These are phyloP conservation scores for Rhagonycha fulva DNA, from an alignment of 2,888 invertebrate genomes.

Conservation along the genomic window DNA sequence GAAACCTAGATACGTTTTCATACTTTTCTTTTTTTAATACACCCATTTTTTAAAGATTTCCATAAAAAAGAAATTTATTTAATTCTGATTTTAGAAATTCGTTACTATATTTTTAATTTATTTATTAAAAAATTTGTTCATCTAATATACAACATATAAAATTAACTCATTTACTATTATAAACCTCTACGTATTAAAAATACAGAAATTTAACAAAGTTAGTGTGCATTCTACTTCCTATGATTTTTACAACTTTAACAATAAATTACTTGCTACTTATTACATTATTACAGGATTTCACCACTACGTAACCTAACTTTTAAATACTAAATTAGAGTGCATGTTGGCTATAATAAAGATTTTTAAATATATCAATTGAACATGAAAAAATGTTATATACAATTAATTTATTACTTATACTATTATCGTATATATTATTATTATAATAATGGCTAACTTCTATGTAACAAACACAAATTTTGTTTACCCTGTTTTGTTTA, in stretches of 20 bases:
- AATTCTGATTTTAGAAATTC: not conserved
- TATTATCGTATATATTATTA: not conserved
- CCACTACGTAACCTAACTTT: not conserved
- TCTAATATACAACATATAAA: conserved; percentile 26
- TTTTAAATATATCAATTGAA: not conserved
- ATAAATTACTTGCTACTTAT: conserved; percentile 16
- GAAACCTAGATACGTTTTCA: conserved; percentile 35
- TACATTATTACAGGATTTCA: conserved; percentile 1
- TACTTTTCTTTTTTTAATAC: conserved; percentile 33
- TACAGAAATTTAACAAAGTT: conserved; percentile 25
- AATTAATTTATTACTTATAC: not conserved
- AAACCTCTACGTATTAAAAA: conserved; percentile 4
- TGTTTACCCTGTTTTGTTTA: conserved; percentile 15
- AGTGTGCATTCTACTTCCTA: conserved; percentile 20
- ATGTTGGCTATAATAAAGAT: not conserved
- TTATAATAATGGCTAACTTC: not conserved
- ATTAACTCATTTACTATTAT: conserved; percentile 20
- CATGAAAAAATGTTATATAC: conserved; percentile 7
- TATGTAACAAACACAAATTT: conserved; percentile 9
- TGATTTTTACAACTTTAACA: not conserved
- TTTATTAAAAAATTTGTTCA: conserved; percentile 16
- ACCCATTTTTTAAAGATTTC: not conserved
- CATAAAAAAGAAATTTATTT: not conserved
- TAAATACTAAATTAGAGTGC: not conserved
- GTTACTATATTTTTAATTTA: not conserved